phyloP scores from a whole-genome alignment of 2,888 invertebrate species.

The Nemotelus pantherinus region DNA sequence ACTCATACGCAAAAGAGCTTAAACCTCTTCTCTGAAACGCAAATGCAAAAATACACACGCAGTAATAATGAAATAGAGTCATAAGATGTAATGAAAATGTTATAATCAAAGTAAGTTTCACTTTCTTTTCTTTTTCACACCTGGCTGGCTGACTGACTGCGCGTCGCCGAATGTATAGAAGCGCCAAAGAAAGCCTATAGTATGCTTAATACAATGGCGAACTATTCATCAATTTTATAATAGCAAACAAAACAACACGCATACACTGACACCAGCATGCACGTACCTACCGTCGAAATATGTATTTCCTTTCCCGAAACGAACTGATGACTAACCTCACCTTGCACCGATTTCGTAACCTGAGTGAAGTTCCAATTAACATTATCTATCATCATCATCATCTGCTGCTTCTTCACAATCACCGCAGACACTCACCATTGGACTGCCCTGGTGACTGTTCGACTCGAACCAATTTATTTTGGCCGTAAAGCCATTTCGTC shows the following conservation, averaged over 20 bases:
- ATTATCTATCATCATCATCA: conserved; percentile 17
- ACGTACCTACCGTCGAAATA: no score
- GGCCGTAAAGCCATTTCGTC: not conserved
- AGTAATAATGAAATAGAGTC: conserved; percentile 6
- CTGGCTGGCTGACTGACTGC: not conserved
- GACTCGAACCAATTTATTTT: not conserved
- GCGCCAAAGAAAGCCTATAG: conserved; percentile 19
- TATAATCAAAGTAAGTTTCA: conserved; percentile 41
- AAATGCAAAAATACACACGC: not conserved
- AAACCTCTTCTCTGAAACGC: not conserved
- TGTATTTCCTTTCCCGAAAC: not conserved
- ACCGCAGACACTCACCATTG: no score
- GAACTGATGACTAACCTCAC: conserved; percentile 29
- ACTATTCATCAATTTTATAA: no score
- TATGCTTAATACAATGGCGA: no score
- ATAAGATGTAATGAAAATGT: conserved; percentile 25
- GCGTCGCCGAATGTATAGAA: not conserved
- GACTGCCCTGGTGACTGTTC: not conserved
- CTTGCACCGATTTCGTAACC: conserved; percentile 35
- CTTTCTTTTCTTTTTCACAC: conserved; percentile 36
- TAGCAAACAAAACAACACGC: not conserved
- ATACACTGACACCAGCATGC: not conserved
- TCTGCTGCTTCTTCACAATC: not conserved
- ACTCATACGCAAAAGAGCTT: not conserved
- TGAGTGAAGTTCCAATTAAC: not conserved